A percentile compares a stretch with the other conserved stretches of the same genome.
Conservation (phyloP, 1,140 invertebrate genomes). For the Euschistus heros region DNA sequence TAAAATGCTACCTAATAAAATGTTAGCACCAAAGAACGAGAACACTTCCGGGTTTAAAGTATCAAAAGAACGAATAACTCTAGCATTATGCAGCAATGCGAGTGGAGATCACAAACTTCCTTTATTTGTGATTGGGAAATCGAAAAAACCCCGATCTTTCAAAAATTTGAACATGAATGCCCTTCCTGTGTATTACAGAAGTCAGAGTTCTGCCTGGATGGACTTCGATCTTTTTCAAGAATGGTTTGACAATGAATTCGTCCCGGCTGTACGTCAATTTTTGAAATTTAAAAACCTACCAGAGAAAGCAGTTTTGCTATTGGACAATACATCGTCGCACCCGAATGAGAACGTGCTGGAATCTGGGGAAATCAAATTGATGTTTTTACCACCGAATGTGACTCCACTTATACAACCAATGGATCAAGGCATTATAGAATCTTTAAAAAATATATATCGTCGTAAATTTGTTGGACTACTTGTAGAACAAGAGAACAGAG, state of each 20-base stretch:
- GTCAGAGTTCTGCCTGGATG: background rate
- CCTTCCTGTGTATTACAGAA: background rate
- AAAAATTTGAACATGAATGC: conserved; percentile 15
- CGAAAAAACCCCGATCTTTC: conserved; percentile 5
- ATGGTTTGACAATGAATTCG: background rate
- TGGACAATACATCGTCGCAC: background rate
- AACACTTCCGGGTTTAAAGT: background rate
- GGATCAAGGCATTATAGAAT: background rate
- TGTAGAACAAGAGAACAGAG: too few species aligned
- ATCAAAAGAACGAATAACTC: conserved; percentile 4
- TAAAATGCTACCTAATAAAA: background rate
- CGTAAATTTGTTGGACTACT: background rate
- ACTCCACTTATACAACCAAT: background rate
- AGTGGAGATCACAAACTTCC: conserved; percentile 8
- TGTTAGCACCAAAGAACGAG: background rate
- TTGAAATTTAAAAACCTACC: background rate
- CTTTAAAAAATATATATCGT: background rate
- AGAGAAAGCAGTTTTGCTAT: background rate
- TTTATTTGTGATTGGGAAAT: conserved; percentile 19
- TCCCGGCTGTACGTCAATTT: background rate
- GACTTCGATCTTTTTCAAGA: background rate
- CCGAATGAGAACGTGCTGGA: too few species aligned
- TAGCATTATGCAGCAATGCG: conserved; percentile 13
- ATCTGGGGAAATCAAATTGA: background rate
- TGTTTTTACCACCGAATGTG: background rate